Evolutionary conservation across 2,888 invertebrate genomes (phyloP), one percentile per base, ranked within the genome.

Genomic region (Marronus borbonicus): DNA sequence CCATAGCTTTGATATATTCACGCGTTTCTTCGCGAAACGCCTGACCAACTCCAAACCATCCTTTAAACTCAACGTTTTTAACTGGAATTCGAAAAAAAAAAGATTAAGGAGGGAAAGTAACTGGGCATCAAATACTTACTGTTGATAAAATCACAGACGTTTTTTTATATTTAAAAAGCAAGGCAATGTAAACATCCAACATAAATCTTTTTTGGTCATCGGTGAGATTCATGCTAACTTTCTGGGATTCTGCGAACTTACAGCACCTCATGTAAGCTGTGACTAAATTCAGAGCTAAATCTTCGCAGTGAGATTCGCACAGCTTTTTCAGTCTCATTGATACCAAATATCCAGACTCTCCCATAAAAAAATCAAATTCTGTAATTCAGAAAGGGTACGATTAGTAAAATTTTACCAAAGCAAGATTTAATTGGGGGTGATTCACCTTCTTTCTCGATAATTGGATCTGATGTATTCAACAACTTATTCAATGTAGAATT

Each of bases 271-370:
- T 85, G 72, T 87, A 88, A 76, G 91, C 90, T 64, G 90, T 90
- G 60, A 91, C 91, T 83, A 92, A 89, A 85, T 90, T 90, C 76
- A 92, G 88, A 79, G 92, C 92, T 81, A 92, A 88, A 85, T 92
- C 91, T 88, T 92, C 91, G 87, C 92, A 92, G 83, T 91, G 90
- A 80, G 91, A 90, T 86, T 92, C 91, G 85, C 91, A 91, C 80
- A 92, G 87, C 85, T 91, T 91, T 84, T 91, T 91, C 82, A 92
- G 87, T 82, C 93, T 89, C 86, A 92, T 90, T 69, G 90, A 90
- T 80, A 92, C 88, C 83, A 92, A 87, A 85, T 91, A 90, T 70
- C 90, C 91, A 77, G 90, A 90, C 87, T 93, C 92, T 80, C 89
- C 88, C 83, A 90, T 89, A 81, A 92, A 91, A 85, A 91, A 92